phyloP scores from a whole-genome alignment of 2,113 vertebrate genomes.

The Crypturellus undulatus region DNA sequence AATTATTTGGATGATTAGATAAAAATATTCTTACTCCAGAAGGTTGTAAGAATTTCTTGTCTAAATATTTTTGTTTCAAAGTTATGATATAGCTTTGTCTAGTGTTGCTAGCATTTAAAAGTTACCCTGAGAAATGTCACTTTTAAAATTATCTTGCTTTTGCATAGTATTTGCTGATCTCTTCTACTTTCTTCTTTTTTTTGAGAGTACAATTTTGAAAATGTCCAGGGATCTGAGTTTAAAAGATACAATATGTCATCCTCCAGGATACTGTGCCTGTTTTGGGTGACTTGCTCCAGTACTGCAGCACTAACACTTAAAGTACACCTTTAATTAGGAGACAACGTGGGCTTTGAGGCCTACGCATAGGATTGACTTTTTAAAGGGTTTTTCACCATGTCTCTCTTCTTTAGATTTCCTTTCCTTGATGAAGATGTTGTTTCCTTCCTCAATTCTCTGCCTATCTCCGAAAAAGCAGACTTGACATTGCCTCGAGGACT shows the following conservation, averaged over 20 bases:
- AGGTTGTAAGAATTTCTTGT: neutral
- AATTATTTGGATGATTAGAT: neutral
- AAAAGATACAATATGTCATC: neutral
- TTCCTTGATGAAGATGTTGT: conserved; percentile 96
- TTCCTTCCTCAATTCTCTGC: conserved; percentile 88
- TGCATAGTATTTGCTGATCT: neutral
- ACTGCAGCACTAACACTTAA: neutral
- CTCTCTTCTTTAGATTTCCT: conserved; percentile 85
- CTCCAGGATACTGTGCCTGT: neutral
- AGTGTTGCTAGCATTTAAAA: neutral
- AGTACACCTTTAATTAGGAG: neutral
- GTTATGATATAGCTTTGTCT: neutral
- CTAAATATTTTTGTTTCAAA: neutral
- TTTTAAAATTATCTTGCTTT: neutral
- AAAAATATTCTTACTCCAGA: neutral
- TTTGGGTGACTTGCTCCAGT: neutral
- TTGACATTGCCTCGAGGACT: conserved; percentile 88
- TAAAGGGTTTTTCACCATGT: neutral
- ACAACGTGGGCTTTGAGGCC: neutral
- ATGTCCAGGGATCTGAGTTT: neutral
- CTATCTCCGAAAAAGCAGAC: conserved; percentile 88
- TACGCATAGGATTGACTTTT: neutral
- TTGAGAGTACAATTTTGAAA: neutral
- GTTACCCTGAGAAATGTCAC: neutral
- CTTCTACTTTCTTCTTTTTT: neutral